These are phyloP conservation scores for Coenobita brevimanus DNA, from an alignment of 1,140 invertebrate species.

Conservation along the genomic window DNA sequence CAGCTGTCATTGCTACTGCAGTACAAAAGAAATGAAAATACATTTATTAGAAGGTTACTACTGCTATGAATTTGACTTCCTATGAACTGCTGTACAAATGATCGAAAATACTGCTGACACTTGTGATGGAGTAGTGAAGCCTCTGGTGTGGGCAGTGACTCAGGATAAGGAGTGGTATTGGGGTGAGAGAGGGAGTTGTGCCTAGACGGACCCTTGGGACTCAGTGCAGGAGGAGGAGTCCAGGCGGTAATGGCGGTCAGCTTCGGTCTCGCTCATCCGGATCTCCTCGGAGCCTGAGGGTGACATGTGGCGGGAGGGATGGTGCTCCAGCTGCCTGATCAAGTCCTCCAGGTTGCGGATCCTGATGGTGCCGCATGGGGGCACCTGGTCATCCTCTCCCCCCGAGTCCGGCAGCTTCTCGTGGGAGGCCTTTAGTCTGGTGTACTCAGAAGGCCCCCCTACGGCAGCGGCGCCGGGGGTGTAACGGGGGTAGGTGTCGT, in stretches of 20 bases:
- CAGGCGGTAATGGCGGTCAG: slow-evolving; percentile 89
- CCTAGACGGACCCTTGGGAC: slow-evolving; percentile 79
- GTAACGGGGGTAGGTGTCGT: slow-evolving; percentile 67
- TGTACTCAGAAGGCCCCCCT: slow-evolving; percentile 61
- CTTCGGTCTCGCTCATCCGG: slow-evolving; percentile 91
- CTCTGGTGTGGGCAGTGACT: slow-evolving; percentile 28
- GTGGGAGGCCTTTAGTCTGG: slow-evolving; percentile 70
- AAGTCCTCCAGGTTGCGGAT: slow-evolving; percentile 94
- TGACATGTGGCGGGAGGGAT: slow-evolving; percentile 89
- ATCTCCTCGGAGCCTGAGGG: slow-evolving; percentile 91
- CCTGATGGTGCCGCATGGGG: slow-evolving; percentile 75
- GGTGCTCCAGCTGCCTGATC: slow-evolving; percentile 91
- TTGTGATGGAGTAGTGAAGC: too few relatives aligned
- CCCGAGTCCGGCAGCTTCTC: slow-evolving; percentile 68
- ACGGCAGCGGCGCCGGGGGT: slow-evolving; percentile 39
- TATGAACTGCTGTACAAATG: too few relatives aligned
- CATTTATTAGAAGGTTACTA: too few relatives aligned
- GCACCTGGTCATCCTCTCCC: slow-evolving; percentile 71
- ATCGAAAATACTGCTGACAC: too few relatives aligned
- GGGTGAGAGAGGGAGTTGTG: slow-evolving; percentile 46
- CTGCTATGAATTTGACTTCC: too few relatives aligned
- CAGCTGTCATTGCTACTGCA: too few relatives aligned
- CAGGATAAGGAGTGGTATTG: neutral
- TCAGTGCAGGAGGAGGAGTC: slow-evolving; percentile 86
- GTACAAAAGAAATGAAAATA: too few relatives aligned